Evolutionary conservation across 2,888 invertebrate species (phyloP), one percentile per base, ranked within the genome.

Genomic region (Lasiommata megera): DNA sequence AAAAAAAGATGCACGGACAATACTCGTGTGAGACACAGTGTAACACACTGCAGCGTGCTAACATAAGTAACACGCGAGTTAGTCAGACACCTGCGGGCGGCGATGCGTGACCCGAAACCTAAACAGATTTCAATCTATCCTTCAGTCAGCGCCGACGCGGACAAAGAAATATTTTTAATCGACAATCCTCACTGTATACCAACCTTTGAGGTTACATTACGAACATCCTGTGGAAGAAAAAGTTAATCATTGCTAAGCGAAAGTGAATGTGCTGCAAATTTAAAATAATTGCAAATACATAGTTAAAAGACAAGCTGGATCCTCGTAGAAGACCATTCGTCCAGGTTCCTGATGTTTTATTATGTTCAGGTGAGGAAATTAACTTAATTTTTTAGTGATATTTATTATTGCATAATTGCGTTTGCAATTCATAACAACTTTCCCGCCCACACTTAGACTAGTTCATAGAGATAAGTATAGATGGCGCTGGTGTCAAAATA

Each of bases 91-190:
- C 63, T 72, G 70, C 66, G 60, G 73, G 67, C 63, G 72, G 70
- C 66, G 60, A 74, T 67, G 72, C 86, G 84, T 86, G 87, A 81
- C 80, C 74, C 68, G 86, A 80, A 85, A 81, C 66, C 69, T 62
- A 78, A 83, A 74, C 70, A 77, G 78, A 83, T 80, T 71, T 67
- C 67, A 78, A 84, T 83, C 84, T 75, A 64, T 63, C 66, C 69
- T 73, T 71, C 68, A 74, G 69, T 74, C 66, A 64, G 67, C 69
- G 59, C 65, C 59, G 63, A 62, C 64, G 62, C n/a, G 58, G 58
- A 66, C 64, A 62, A 64, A 54, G 53, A 31, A 63, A 51, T 48
- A 29, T 56, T 53, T 54, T 53, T 55, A 16, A 43, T 53, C n/a
- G 29, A 18, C 29, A 18, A 47, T 54, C 12, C 48, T 12, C 23